Base-by-base conservation (phyloP, 2,888 invertebrate species). In the Euzophera pinguis region DNA sequence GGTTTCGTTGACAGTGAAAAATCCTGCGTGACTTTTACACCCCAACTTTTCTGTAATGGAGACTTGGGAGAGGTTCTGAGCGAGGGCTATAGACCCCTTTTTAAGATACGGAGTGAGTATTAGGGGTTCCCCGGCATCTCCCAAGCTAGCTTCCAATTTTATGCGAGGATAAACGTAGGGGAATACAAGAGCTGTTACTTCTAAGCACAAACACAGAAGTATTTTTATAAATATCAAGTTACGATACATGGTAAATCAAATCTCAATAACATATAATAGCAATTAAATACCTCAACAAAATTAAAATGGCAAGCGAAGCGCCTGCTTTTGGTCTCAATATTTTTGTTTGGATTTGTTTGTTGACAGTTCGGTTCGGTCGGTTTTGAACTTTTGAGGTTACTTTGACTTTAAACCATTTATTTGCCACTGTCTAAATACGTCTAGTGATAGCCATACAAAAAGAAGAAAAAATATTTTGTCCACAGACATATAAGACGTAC, bases 71-170 rank as follows among this genome's bases (percentile, higher is more conserved):
- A 85, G 62, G 47, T 82, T 81, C 59, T 77, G 82, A 3, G 92
- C 93, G 47, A 86, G 71, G 22, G 77, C 67, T 56, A 91, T 79
- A 38, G 84, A 73, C 0, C 92, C 92, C 12, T 81, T 76, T 59
- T 91, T 83, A 9, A 94, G 75, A 52, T 86, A 91, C 0, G 93
- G 93, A 1, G 93, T 92, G 1, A 94, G 74, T 58, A 92, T 88
- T 5, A 94, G 74, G 1, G 93, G 92, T 1, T 78, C 69, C 2
- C 86, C 87, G 47, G 79, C 75, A 34, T 71, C 59, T 12, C 62
- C 56, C 1, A 53, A 9, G 53, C 63, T 72, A 0, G 77, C 66
- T 13, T 66, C 67, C 7, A 84, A 59, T 60, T 78, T 75, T 22
- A 88, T 50, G 45, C 78, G 71, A 6, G 88, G 89, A 62, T 89